Evolutionary conservation across 2,113 vertebrate species (phyloP), one percentile per base, ranked within the genome.

Genomic region (Amblyopsis rosae): DNA sequence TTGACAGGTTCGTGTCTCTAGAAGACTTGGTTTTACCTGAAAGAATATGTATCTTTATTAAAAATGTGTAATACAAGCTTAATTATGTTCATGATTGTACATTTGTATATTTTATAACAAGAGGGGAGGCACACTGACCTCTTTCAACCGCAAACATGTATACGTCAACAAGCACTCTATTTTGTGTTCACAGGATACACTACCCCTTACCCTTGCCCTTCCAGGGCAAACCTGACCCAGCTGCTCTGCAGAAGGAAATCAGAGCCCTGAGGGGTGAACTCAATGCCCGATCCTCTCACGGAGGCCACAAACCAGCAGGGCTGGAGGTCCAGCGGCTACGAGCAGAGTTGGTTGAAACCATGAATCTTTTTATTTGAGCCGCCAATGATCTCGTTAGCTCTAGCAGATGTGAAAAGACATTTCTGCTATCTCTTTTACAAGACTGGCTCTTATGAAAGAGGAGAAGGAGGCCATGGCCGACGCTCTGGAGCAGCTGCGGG

Each of bases 201-300:
- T 98, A 97, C 90, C 96, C 96, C 0, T 90, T 98, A 69, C 95
- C 96, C 3, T 86, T 98, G 73, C 94, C 93, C 2, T 98, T 95
- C 57, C 84, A 88, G 72, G 96, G 96, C 3, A 94, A 95, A 72
- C 95, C 94, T 0, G 95, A 98, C 82, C 95, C 96, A 0, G 95
- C 94, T 3, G 70, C 90, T 12, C 91, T 97, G 51, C 94, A 94
- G 84, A 92, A 91, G 62, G 91, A 95, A 69, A 93, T 97, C 79
- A 80, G 95, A 79, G 90, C 90, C 3, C 90, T 98, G 59, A 90
- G 92, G 70, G 90, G 92, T 1, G 94, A 97, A 79, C 86, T 97
- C 56, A 88, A 87, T 1, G 46, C 69, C 3, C 77, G 94, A 19
- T 76, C 89, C 17, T 77, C 87, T 13, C 81, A 79, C 1, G 87